phyloP scores from a whole-genome alignment of 2,113 vertebrate genomes.

The Triplophysa dalaica region DNA sequence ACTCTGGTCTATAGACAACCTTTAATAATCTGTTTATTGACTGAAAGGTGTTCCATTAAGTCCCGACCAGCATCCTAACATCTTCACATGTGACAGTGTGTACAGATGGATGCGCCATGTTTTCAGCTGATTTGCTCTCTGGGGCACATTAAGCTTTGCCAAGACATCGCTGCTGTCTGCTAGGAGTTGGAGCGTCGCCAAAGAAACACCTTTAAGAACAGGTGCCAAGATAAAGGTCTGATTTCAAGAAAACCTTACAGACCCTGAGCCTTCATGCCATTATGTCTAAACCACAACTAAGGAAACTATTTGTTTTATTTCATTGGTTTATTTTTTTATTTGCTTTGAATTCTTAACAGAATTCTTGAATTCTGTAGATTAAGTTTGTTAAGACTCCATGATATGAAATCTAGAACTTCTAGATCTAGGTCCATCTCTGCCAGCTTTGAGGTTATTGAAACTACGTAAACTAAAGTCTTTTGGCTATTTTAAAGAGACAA shows the following conservation, averaged over 20 bases:
- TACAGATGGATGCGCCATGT: conserved; percentile 18
- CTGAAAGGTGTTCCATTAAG: not conserved
- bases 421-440: too few species aligned
- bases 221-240: conserved; percentile 14
- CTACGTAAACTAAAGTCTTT: too few species aligned
- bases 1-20: not conserved
- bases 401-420: too few species aligned
- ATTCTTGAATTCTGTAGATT: too few species aligned
- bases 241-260: not conserved
- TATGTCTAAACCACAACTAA: not conserved
- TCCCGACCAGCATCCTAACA: not conserved
- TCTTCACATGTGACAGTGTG: conserved; percentile 1
- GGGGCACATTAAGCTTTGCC: conserved; percentile 26
- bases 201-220: conserved; percentile 11
- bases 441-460: too few species aligned
- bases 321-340: too few species aligned
- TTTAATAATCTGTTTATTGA: not conserved
- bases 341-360: too few species aligned
- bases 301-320: not conserved
- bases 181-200: conserved; percentile 22
- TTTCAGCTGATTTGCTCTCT: conserved; percentile 20
- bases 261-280: not conserved
- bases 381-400: too few species aligned
- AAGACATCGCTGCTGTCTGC: not conserved
- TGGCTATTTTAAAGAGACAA: too few species aligned